phyloP scores from a whole-genome alignment of 2,113 vertebrate species.

The Sphyrna mokarran region DNA sequence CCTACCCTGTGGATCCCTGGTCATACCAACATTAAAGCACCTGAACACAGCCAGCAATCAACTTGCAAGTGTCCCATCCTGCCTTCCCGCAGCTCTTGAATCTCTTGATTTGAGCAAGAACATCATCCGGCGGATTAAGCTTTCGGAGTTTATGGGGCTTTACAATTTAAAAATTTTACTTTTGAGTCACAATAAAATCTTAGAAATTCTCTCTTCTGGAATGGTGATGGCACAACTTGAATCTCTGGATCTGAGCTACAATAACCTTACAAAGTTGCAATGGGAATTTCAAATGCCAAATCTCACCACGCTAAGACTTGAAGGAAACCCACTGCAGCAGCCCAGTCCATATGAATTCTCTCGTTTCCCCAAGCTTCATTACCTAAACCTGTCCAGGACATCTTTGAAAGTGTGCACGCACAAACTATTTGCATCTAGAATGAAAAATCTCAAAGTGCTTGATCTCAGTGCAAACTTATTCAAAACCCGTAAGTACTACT shows the following conservation, averaged over 20 bases:
- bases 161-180: neutral
- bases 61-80: neutral
- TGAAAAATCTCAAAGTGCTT: neutral
- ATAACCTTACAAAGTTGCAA: neutral
- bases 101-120: constrained; percentile 26
- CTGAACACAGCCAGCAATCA: neutral
- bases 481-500: constrained; percentile 29
- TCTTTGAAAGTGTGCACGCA: neutral
- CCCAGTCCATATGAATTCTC: neutral
- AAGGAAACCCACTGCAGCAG: constrained; percentile 10
- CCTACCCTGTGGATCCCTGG: constrained; percentile 9
- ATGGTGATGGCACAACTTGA: neutral
- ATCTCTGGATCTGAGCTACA: constrained; percentile 17
- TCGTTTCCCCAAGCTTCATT: neutral
- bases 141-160: neutral
- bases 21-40: constrained; percentile 3
- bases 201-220: neutral
- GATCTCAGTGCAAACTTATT: constrained; percentile 25
- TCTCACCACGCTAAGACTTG: neutral
- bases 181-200: constrained; percentile 18
- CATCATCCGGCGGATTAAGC: neutral
- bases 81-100: constrained; percentile 7
- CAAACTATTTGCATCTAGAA: constrained; percentile 12
- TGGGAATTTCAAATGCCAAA: constrained; percentile 28
- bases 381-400: neutral